Evolutionary conservation across 1,140 invertebrate genomes (phyloP).

Genomic region (Drosophila tropicalis): DNA sequence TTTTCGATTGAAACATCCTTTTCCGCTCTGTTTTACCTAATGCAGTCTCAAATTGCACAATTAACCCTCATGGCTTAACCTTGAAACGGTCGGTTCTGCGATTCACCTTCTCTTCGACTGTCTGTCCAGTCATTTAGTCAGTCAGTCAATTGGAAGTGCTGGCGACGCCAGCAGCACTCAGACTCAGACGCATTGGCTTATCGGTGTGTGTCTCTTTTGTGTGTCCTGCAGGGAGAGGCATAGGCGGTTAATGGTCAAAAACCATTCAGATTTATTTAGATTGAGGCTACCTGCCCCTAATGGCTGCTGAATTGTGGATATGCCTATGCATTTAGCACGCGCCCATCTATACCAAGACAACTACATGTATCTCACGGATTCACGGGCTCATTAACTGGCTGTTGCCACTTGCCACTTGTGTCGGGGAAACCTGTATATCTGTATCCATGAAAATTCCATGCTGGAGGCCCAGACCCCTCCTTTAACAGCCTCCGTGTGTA

Average conservation of each 20-base stretch:
- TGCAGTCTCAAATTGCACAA: conserved; percentile 13
- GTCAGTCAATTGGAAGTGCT: conserved; percentile 55
- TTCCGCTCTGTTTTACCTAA: background rate
- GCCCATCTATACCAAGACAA: conserved; percentile 19
- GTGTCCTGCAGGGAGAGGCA: conserved; percentile 7
- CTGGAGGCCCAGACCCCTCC: conserved; percentile 46
- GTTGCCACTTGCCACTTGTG: conserved; percentile 42
- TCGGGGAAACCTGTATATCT: conserved; percentile 51
- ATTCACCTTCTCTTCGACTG: conserved; percentile 15
- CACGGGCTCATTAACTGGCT: conserved; percentile 40
- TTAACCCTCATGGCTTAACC: conserved; percentile 11
- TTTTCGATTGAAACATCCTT: background rate
- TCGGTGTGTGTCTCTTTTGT: conserved; percentile 9
- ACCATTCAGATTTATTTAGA: conserved; percentile 23
- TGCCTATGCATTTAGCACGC: conserved; percentile 67
- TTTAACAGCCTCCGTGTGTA: conserved; percentile 56
- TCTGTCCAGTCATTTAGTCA: conserved; percentile 43
- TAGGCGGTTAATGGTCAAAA: conserved; percentile 35
- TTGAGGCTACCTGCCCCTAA: conserved; percentile 53
- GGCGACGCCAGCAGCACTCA: conserved; percentile 41
- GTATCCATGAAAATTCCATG: conserved; percentile 36
- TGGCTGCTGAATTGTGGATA: conserved; percentile 34
- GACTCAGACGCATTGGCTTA: conserved; percentile 51
- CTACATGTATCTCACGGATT: conserved; percentile 53
- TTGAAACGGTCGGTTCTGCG: background rate